Percentiles rank a stretch among this genome's conserved stretches.
Conservation (phyloP, 1,140 invertebrate genomes). For the Eurosta solidaginis region DNA sequence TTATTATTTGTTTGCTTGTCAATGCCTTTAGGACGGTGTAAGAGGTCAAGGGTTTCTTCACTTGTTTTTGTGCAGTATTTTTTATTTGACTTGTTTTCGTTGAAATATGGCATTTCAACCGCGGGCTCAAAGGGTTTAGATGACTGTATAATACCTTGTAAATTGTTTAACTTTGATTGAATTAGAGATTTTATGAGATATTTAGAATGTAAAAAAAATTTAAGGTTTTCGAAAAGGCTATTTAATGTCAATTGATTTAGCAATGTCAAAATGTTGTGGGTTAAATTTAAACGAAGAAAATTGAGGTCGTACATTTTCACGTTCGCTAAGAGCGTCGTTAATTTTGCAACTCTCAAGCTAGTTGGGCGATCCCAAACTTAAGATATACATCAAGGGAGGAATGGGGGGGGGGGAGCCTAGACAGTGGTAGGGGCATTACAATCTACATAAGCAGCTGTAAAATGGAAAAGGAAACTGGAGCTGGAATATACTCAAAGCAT, state of each 20-base stretch:
- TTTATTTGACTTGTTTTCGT: constrained; percentile 21
- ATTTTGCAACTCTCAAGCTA: too few relatives aligned
- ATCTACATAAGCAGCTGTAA: too few relatives aligned
- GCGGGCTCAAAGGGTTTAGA: background rate
- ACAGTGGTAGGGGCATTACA: too few relatives aligned
- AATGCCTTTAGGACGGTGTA: background rate
- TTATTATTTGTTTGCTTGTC: constrained; percentile 30
- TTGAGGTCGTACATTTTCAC: too few relatives aligned
- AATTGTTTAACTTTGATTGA: constrained; percentile 19
- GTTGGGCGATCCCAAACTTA: too few relatives aligned
- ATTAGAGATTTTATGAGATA: background rate
- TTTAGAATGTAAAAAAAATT: background rate
- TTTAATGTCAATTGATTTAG: background rate
- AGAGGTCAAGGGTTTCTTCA: background rate
- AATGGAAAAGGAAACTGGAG: too few relatives aligned
- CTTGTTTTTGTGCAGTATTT: background rate
- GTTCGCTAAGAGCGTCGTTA: too few relatives aligned
- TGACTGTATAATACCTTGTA: background rate
- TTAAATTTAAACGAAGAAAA: too few relatives aligned
- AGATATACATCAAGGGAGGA: too few relatives aligned
- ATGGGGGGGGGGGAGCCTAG: too few relatives aligned
- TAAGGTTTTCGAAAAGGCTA: background rate
- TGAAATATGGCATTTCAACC: too few relatives aligned
- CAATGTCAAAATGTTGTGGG: background rate
- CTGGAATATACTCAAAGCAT: too few relatives aligned